A percentile compares a stretch with the other conserved stretches of the same genome.
phyloP scores from a whole-genome alignment of 2,797 vertebrate genomes.

The Xerus rutilus region DNA sequence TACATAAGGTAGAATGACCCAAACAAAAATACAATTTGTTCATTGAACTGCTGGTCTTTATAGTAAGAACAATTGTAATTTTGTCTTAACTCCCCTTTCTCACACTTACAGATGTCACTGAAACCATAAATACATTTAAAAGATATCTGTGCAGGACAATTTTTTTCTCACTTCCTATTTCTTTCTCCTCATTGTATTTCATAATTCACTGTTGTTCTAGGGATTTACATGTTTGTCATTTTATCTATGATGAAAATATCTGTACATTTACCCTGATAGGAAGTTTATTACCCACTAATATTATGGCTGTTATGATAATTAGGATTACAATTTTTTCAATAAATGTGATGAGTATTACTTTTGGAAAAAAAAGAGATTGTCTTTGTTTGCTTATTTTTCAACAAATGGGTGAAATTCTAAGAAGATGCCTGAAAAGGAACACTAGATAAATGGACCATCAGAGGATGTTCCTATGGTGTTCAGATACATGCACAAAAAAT shows the following conservation, averaged over 20 bases:
- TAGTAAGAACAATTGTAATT: conserved; percentile 42
- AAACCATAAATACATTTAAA: conserved; percentile 26
- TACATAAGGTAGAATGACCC: not conserved
- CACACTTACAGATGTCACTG: not conserved
- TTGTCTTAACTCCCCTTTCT: conserved; percentile 11
- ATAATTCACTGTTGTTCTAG: conserved; percentile 64
- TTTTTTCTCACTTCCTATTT: conserved; percentile 1
- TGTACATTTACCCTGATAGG: conserved; percentile 70
- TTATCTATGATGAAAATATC: conserved; percentile 70
- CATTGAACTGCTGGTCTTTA: not conserved
- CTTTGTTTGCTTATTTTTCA: not conserved
- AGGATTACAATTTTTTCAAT: conserved; percentile 21
- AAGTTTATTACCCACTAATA: conserved; percentile 45
- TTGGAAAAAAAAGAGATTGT: not conserved
- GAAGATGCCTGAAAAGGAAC: not conserved
- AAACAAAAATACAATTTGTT: conserved; percentile 59
- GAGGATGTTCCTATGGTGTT: not conserved
- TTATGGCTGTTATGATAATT: conserved; percentile 61
- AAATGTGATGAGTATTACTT: conserved; percentile 20
- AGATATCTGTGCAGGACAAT: not conserved
- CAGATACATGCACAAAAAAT: not conserved
- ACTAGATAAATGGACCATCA: not conserved
- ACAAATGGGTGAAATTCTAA: not conserved
- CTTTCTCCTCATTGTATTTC: conserved; percentile 57
- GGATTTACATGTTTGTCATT: conserved; percentile 78